Conservation (phyloP, 2,113 vertebrate species). For the Sturnira hondurensis region DNA sequence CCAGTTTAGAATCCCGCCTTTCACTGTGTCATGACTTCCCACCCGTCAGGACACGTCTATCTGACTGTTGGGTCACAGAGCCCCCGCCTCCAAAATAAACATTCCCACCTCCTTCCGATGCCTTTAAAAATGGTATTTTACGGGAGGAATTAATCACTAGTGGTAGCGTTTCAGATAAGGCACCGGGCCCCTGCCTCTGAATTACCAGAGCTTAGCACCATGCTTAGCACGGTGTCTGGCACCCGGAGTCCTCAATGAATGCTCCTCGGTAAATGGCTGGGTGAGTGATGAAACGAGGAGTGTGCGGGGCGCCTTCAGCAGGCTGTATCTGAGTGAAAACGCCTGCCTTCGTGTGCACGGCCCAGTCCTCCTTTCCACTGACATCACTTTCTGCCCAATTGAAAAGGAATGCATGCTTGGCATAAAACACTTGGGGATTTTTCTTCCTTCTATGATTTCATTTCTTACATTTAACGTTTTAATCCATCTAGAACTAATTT, state of each 20-base stretch:
- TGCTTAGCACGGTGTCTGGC: not conserved
- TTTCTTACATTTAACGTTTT: slow-evolving; percentile 58
- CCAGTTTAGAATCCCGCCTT: not conserved
- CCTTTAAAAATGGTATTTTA: not conserved
- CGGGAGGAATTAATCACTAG: not conserved
- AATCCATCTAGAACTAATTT: slow-evolving; percentile 53
- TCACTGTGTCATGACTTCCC: not conserved
- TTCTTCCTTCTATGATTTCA: slow-evolving; percentile 22
- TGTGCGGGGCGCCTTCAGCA: slow-evolving; percentile 20
- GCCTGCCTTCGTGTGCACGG: not conserved
- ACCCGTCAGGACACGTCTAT: fast-evolving
- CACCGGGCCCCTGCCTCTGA: not conserved
- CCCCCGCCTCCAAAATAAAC: not conserved
- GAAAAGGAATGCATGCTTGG: not conserved
- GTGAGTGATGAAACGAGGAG: slow-evolving; percentile 38
- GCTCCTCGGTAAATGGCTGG: slow-evolving; percentile 9
- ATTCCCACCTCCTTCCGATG: not conserved
- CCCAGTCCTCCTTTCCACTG: not conserved
- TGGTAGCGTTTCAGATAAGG: not conserved
- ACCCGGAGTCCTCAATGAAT: not conserved
- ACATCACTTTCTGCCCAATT: not conserved
- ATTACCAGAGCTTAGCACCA: not conserved
- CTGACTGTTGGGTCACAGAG: not conserved
- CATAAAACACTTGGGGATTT: slow-evolving; percentile 35
- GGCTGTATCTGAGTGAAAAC: not conserved